A percentile compares a stretch with the other conserved stretches of the same genome.
Evolutionary conservation across 23 tunicate genomes (phyloP).

Genomic region (Phallusia fumigata): DNA sequence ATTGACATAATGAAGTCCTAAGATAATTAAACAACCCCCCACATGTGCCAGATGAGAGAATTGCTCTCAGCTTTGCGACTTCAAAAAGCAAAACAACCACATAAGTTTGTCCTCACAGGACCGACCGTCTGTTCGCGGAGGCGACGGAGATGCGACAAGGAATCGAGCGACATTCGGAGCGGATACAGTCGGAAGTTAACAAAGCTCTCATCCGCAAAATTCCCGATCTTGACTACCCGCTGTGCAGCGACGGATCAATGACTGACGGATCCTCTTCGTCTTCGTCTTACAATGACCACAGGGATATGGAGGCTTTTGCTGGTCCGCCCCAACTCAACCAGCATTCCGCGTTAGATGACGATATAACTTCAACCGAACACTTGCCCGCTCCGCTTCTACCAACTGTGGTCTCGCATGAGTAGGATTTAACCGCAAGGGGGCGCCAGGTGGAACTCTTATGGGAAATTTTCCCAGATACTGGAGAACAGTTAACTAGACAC

Average conservation of each 20-base stretch:
- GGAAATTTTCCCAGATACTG: too few relatives aligned
- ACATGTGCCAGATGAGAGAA: too few relatives aligned
- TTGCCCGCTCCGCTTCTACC: conserved; percentile 55
- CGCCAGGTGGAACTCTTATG: too few relatives aligned
- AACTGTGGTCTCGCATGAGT: conserved; percentile 24
- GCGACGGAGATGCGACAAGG: conserved; percentile 51
- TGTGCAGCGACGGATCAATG: not conserved
- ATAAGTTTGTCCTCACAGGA: conserved; percentile 15
- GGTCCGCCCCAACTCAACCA: not conserved
- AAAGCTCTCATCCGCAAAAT: conserved; percentile 1
- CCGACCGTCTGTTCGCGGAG: conserved; percentile 47
- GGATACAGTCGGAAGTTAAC: conserved; percentile 34
- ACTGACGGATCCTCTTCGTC: conserved; percentile 9
- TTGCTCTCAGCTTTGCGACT: not conserved
- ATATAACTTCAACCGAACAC: conserved; percentile 19
- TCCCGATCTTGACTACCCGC: not conserved
- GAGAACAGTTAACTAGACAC: too few relatives aligned
- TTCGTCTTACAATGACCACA: not conserved
- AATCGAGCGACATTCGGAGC: conserved; percentile 40
- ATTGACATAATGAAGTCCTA: too few relatives aligned
- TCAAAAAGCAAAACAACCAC: not conserved
- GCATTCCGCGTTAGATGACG: conserved; percentile 45
- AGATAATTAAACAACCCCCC: too few relatives aligned
- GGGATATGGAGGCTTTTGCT: not conserved
- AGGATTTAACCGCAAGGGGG: not conserved